Evolutionary conservation across 2,113 vertebrate genomes (phyloP).

Genomic region (Erythrolamprus reginae): DNA sequence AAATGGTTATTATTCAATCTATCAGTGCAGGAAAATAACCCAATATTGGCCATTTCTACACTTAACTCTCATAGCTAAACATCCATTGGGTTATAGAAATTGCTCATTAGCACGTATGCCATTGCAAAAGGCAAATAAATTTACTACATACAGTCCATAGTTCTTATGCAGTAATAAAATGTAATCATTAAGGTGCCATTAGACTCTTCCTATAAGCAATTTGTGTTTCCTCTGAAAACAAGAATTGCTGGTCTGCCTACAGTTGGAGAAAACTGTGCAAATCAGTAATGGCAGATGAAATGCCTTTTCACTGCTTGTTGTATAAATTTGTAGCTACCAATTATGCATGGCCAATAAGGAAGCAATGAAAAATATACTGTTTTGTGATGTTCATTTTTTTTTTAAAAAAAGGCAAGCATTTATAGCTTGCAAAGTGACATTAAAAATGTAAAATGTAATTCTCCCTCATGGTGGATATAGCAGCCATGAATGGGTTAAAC

Average conservation of each 20-base stretch:
- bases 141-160: background rate
- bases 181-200: background rate
- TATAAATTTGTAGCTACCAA: background rate
- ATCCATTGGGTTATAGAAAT: background rate
- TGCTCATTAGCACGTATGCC: background rate
- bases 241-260: background rate
- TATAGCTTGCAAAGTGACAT: background rate
- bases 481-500: too few species aligned
- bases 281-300: background rate
- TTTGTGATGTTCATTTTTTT: background rate
- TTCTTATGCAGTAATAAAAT: background rate
- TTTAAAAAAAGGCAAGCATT: background rate
- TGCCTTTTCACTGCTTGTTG: background rate
- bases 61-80: background rate
- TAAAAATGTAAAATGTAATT: background rate
- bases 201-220: background rate
- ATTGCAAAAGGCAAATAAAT: background rate
- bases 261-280: background rate
- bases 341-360: background rate
- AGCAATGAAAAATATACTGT: background rate
- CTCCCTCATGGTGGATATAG: too few species aligned
- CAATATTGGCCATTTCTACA: background rate
- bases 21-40: background rate
- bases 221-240: background rate
- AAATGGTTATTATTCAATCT: background rate